Evolutionary conservation across 2,888 invertebrate species (phyloP).

Genomic region (Perithous albicinctus): DNA sequence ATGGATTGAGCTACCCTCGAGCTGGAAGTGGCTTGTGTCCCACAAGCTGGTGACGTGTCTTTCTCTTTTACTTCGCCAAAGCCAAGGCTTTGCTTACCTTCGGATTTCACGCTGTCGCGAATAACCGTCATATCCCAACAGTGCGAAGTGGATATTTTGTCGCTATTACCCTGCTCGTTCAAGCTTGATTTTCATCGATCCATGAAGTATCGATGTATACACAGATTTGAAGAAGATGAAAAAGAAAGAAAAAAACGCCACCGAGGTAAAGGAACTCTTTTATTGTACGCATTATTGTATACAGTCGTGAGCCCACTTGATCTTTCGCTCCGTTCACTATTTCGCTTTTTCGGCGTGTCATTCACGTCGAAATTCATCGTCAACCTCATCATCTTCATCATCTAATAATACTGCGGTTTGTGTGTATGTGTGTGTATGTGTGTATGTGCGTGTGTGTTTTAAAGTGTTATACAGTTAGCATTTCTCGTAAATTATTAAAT

Average conservation of each 20-base stretch:
- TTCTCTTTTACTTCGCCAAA: slow-evolving; percentile 46
- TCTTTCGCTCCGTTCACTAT: slow-evolving; percentile 39
- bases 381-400: slow-evolving; percentile 64
- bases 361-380: slow-evolving; percentile 3
- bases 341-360: slow-evolving; percentile 11
- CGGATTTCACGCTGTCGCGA: slow-evolving; percentile 64
- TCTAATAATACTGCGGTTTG: slow-evolving; percentile 83
- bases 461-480: slow-evolving; percentile 78
- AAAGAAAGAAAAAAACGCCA: slow-evolving; percentile 56
- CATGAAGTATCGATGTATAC: neutral
- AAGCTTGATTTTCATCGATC: slow-evolving; percentile 8
- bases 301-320: slow-evolving; percentile 71
- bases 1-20: neutral
- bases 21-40: slow-evolving; percentile 46
- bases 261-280: slow-evolving; percentile 82
- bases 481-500: slow-evolving; percentile 72
- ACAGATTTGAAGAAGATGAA: slow-evolving; percentile 15
- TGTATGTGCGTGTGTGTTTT: slow-evolving; percentile 37
- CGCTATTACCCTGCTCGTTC: slow-evolving; percentile 35
- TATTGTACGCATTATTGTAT: slow-evolving; percentile 80
- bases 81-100: slow-evolving; percentile 28
- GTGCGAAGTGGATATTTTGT: slow-evolving; percentile 50
- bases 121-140: slow-evolving; percentile 61
- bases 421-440: slow-evolving; percentile 19
- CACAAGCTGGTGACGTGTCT: slow-evolving; percentile 30